phyloP scores from a whole-genome alignment of 2,113 vertebrate genomes.

The Corvus moneduloides region DNA sequence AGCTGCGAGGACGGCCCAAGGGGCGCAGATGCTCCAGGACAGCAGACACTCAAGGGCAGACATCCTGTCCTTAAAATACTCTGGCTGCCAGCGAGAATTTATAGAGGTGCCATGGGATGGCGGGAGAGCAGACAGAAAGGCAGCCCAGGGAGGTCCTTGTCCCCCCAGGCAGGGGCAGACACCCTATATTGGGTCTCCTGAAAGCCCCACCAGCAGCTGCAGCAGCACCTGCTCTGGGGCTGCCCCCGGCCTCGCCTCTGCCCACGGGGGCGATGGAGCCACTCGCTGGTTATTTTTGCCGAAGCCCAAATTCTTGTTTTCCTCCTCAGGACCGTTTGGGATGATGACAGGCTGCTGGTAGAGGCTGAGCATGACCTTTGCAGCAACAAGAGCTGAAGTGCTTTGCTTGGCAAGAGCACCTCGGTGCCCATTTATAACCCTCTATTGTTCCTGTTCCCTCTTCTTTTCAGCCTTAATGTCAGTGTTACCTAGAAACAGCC shows the following conservation, averaged over 20 bases:
- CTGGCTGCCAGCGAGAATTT: neutral
- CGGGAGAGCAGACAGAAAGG: neutral
- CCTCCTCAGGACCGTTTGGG: neutral
- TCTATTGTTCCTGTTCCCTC: constrained; percentile 4
- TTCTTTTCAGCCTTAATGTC: constrained; percentile 2
- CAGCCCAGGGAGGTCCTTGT: neutral
- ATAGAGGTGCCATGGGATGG: neutral
- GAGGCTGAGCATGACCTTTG: neutral
- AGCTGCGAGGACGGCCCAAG: neutral
- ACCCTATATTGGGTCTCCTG: neutral
- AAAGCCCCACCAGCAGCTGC: constrained; percentile 16
- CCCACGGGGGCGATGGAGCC: neutral
- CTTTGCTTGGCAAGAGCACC: constrained; percentile 6
- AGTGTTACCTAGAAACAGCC: constrained; percentile 42
- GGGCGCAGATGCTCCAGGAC: neutral
- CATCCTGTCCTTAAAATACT: constrained; percentile 39
- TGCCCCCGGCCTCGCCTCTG: neutral
- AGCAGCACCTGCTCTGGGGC: neutral
- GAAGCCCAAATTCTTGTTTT: neutral
- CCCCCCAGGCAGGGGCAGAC: neutral
- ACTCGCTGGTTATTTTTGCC: neutral
- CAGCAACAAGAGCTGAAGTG: neutral
- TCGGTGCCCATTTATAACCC: neutral
- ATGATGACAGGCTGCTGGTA: neutral
- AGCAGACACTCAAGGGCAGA: neutral